Base-by-base conservation (phyloP, 2,888 invertebrate species). In the Drosophila kanekoi region DNA sequence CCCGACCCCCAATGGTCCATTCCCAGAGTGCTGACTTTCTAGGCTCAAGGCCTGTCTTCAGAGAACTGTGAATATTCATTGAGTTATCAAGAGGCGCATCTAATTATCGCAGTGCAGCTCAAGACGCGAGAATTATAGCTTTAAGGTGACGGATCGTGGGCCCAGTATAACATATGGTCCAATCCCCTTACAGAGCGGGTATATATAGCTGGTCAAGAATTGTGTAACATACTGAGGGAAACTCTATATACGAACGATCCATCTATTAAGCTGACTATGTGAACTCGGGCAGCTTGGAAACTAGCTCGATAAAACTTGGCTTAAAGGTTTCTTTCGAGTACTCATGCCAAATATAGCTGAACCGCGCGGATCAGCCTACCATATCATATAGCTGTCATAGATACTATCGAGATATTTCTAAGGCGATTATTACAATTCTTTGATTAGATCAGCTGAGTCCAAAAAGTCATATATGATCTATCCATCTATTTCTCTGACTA, bases 11-110 rank as follows among this genome's bases (percentile, higher is more conserved):
- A 80, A 77, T 62, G 67, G 62, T 45, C 63, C 63, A 60, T 82
- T 87, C 84, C 79, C 87, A 84, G 69, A 48, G 41, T 9, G 33
- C 44, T 33, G 44, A 43, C 52, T 66, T 56, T 60, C 56, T 48
- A 45, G 52, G 23, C 44, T 48, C n/a, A 44, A 16, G 13, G 20
- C 37, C 28, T 28, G 28, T 28, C 37, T 16, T 18, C 41, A 49
- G 8, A 47, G 45, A 60, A 57, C 57, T 66, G 52, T 81, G 80
- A 87, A 83, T 83, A 83, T 83, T 87, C 87, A 83, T 85, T 62
- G 75, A 66, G 32, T 60, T 72, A 65, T 77, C 53, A 70, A 74
- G 73, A 69, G 72, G 66, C 66, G 79, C 79, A 70, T 77, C 79
- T 69, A 70, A 72, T 74, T 85, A 68, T 18, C 56, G 43, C 6